phyloP scores from a whole-genome alignment of 2,113 vertebrate species.

The Megaleporinus macrocephalus region DNA sequence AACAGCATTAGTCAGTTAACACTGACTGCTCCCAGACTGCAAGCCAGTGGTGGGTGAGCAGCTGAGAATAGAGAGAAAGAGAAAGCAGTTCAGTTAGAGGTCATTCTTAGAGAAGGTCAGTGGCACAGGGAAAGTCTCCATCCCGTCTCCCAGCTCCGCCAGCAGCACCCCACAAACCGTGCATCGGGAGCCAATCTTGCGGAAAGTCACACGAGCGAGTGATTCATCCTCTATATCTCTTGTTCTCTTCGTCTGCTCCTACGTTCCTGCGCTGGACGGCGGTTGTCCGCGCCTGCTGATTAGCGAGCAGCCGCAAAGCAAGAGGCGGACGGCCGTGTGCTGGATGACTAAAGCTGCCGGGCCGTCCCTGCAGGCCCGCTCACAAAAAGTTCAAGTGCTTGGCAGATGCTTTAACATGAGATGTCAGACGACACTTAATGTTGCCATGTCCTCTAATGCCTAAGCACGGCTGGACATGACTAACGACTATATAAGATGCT shows the following conservation, averaged over 20 bases:
- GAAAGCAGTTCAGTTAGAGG: background rate
- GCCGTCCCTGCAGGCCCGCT: background rate
- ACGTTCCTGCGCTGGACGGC: background rate
- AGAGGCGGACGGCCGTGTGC: background rate
- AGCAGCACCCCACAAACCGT: background rate
- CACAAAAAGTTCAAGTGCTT: conserved; percentile 17
- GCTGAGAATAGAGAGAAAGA: background rate
- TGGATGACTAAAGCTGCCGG: conserved; percentile 20
- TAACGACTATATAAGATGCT: background rate
- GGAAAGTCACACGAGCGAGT: background rate
- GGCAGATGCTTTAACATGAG: conserved; percentile 17
- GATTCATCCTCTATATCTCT: background rate
- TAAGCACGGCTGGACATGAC: conserved; percentile 13
- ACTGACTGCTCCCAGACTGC: background rate
- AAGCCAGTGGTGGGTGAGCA: background rate
- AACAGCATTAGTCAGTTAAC: background rate
- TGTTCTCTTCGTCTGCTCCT: background rate
- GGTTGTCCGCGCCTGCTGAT: background rate
- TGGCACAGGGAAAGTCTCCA: background rate
- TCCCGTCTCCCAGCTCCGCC: background rate
- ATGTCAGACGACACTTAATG: conserved; percentile 10
- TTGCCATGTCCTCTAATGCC: background rate
- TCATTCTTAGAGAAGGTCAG: background rate
- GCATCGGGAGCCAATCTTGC: background rate
- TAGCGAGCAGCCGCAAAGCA: background rate